phyloP scores from a whole-genome alignment of 1,140 invertebrate species.

The Diorhabda elongata region DNA sequence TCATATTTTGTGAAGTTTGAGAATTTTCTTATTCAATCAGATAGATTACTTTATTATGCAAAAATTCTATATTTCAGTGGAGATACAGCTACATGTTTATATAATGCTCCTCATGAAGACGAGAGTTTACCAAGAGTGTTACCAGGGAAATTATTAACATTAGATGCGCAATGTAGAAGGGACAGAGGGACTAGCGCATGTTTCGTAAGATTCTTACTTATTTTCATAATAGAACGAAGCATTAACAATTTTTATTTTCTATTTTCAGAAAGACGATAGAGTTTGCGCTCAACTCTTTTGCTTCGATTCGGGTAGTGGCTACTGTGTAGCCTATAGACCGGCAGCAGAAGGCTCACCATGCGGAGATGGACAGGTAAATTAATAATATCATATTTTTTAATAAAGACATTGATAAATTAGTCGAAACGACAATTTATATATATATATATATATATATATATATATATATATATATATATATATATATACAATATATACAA shows the following conservation, averaged over 20 bases:
- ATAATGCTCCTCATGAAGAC: conserved; percentile 91
- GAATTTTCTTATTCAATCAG: too few species aligned
- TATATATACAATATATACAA: too few species aligned
- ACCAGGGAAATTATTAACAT: conserved; percentile 81
- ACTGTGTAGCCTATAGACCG: conserved; percentile 91
- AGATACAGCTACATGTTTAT: conserved; percentile 89
- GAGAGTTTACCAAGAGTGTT: conserved; percentile 82
- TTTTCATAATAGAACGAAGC: background rate
- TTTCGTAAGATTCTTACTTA: conserved; percentile 59
- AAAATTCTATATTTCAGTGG: conserved; percentile 59
- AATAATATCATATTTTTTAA: too few species aligned
- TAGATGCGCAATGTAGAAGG: conserved; percentile 89
- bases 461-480: too few species aligned
- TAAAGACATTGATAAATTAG: too few species aligned
- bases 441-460: too few species aligned
- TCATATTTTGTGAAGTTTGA: too few species aligned
- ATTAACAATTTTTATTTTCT: conserved; percentile 7
- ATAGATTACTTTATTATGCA: too few species aligned
- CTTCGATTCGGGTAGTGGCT: conserved; percentile 89
- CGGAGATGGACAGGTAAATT: conserved; percentile 82
- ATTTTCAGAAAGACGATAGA: conserved; percentile 75
- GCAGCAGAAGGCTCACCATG: conserved; percentile 91
- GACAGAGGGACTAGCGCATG: conserved; percentile 90
- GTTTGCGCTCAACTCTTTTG: conserved; percentile 94
- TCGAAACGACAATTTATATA: too few species aligned